Evolutionary conservation across 2,888 invertebrate species (phyloP).

Genomic region (Dolomedes plantarius): DNA sequence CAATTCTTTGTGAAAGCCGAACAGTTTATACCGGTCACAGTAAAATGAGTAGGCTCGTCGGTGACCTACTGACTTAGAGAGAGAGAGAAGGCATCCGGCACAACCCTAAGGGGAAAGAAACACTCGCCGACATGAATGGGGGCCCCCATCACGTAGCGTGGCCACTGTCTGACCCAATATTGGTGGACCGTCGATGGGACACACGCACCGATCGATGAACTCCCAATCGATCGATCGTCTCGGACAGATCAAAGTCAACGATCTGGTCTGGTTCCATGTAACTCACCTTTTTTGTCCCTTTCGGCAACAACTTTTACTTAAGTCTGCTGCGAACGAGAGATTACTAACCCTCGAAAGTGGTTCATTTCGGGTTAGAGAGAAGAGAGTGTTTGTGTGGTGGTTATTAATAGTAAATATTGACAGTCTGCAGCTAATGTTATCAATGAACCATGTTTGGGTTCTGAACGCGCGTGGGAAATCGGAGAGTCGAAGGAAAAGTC

Average conservation of each 20-base stretch:
- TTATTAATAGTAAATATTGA: constrained; percentile 4
- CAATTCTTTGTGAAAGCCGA: neutral
- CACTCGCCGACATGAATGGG: constrained; percentile 11
- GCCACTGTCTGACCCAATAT: constrained; percentile 11
- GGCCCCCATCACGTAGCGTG: too few relatives aligned
- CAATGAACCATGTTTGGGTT: neutral
- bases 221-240: constrained; percentile 25
- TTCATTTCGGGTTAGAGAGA: neutral
- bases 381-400: neutral
- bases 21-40: constrained; percentile 55
- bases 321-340: too few relatives aligned
- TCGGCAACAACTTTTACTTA: constrained; percentile 34
- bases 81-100: constrained; percentile 55
- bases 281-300: neutral
- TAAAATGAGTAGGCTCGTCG: constrained; percentile 46
- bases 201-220: constrained; percentile 13
- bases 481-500: too few relatives aligned
- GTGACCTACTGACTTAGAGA: constrained; percentile 69
- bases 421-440: neutral
- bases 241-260: constrained; percentile 23
- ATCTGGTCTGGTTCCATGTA: constrained; percentile 34
- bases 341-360: neutral
- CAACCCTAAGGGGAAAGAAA: constrained; percentile 25
- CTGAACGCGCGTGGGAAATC: neutral
- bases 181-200: neutral